phyloP scores from a whole-genome alignment of 1,140 invertebrate species.

The Drosophila murphyi region DNA sequence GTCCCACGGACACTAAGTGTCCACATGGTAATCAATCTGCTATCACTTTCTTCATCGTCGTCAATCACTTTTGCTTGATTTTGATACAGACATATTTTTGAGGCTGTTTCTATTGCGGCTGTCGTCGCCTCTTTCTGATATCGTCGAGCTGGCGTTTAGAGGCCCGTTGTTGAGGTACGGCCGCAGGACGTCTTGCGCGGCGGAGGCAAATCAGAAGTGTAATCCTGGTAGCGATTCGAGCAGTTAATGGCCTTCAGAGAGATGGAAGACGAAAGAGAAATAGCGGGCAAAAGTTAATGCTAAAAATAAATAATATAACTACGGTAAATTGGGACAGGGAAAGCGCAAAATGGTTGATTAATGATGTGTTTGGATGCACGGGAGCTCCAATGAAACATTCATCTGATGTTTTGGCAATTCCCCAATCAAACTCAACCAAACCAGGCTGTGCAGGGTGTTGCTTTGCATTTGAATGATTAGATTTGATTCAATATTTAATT shows the following conservation, averaged over 20 bases:
- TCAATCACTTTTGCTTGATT: constrained; percentile 32
- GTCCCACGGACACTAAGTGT: neutral
- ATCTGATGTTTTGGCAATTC: constrained; percentile 42
- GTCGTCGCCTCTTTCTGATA: constrained; percentile 3
- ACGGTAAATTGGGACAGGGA: constrained; percentile 42
- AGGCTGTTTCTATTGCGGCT: neutral
- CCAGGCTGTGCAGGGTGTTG: constrained; percentile 44
- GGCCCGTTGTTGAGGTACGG: constrained; percentile 76
- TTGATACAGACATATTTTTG: constrained; percentile 20
- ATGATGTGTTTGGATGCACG: constrained; percentile 60
- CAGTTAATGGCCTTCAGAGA: constrained; percentile 77
- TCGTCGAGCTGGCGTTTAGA: constrained; percentile 44
- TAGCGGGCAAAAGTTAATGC: constrained; percentile 52
- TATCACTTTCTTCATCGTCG: constrained; percentile 3
- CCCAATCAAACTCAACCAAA: constrained; percentile 41
- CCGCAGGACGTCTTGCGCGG: constrained; percentile 77
- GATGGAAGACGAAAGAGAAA: constrained; percentile 29
- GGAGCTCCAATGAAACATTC: constrained; percentile 30
- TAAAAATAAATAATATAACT: constrained; percentile 59
- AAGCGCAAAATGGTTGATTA: constrained; percentile 71
- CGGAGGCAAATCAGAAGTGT: constrained; percentile 79
- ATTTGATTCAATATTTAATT: constrained; percentile 83
- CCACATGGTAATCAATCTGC: constrained; percentile 31
- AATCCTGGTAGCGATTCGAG: constrained; percentile 75
- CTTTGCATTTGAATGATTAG: constrained; percentile 82